Base-by-base conservation (phyloP, 2,797 vertebrate species). In the Myotis planiceps region DNA sequence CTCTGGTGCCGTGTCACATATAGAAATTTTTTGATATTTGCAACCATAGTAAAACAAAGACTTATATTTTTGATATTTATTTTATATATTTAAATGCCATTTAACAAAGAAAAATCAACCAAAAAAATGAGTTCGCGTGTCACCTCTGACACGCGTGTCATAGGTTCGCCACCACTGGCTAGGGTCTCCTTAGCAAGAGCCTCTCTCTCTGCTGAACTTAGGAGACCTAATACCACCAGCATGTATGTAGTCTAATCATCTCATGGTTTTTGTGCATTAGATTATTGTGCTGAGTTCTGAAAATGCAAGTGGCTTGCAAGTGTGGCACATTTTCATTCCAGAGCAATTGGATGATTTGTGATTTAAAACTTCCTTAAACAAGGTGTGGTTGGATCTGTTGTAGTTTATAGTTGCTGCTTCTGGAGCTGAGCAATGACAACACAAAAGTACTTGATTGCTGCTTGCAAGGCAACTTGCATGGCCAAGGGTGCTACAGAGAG, bases 191-290 rank as follows among this genome's bases (percentile, higher is more conserved):
- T 18, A 60, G 21, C 37, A 5, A 71, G 18, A 15, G 15, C 13
- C 29, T 6, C 53, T 42, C 6, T 69, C 39, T 16, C 65, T 72
- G 32, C 78, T 8, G 42, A 69, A 66, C 29, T 23, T 51, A 78
- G 78, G 9, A 23, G n/a, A 18, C 14, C 25, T 47, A n/a, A 39
- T 14, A 2, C 1, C 3, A 2, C 1, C 4, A 39, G 6, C 3
- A 15, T 21, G 5, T 29, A 42, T 42, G 42, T 42, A 51, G 66
- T 60, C 45, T 8, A 6, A 32, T 34, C 51, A 6, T 2, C 47
- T 39, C 42, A 2, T 19, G 32, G 74, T 6, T 12, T n/a, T 10
- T 4, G 3, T 8, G 5, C 9, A 2, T 45, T 15, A 47, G 5
- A 27, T 18, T 8, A 8, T 13, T 47, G 10, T 58, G 55, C 63